These are phyloP conservation scores for Oryzias sinensis DNA, from an alignment of 2,797 vertebrate species.

Conservation along the genomic window DNA sequence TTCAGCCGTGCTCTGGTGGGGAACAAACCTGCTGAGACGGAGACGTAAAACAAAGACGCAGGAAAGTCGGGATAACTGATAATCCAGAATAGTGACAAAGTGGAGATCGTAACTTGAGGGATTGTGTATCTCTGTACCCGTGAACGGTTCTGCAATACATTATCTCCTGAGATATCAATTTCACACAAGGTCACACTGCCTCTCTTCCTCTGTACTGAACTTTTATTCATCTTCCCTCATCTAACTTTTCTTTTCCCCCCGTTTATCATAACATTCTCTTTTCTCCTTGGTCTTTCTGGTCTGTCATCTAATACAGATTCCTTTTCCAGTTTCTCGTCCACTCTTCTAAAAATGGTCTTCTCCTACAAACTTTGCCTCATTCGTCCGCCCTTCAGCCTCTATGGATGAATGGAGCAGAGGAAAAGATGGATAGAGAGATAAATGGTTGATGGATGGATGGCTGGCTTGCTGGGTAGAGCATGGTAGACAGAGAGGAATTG, in stretches of 20 bases:
- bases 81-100: constrained; percentile 63
- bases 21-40: constrained; percentile 43
- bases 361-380: constrained; percentile 23
- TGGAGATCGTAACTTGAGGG: constrained; percentile 35
- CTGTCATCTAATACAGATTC: constrained; percentile 7
- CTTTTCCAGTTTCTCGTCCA: background rate
- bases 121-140: constrained; percentile 5
- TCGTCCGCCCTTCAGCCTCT: constrained; percentile 41
- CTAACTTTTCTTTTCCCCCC: constrained; percentile 6
- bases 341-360: constrained; percentile 26
- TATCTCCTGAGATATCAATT: constrained; percentile 71
- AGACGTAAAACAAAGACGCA: constrained; percentile 28
- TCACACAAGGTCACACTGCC: constrained; percentile 65
- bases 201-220: constrained; percentile 32
- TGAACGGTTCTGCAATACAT: constrained; percentile 44
- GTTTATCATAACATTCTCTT: constrained; percentile 8
- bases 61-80: constrained; percentile 57
- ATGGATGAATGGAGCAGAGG: constrained; percentile 54
- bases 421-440: constrained; percentile 36
- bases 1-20: constrained; percentile 24
- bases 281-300: constrained; percentile 10
- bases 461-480: constrained; percentile 33
- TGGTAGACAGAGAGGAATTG: constrained; percentile 52
- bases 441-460: constrained; percentile 61
- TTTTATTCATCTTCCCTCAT: constrained; percentile 22